A percentile compares a stretch with the other conserved stretches of the same genome.
phyloP scores from a whole-genome alignment of 2,888 invertebrate species.

The Nasonovia ribisnigri region DNA sequence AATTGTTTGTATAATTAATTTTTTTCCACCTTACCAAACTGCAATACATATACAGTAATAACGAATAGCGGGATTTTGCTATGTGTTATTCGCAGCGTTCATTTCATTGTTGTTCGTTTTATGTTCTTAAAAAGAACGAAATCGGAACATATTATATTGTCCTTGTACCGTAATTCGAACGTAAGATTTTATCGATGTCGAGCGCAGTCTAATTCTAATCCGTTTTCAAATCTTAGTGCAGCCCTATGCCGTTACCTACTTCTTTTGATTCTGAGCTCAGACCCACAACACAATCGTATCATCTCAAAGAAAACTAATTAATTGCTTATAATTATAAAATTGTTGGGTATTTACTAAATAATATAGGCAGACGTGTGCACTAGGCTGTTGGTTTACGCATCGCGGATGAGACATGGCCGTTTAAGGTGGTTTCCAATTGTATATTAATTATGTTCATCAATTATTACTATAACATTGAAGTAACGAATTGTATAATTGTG shows the following conservation, averaged over 20 bases:
- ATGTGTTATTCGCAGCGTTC: neutral
- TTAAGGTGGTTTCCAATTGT: neutral
- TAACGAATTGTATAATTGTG: neutral
- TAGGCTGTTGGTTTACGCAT: neutral
- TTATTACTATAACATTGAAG: neutral
- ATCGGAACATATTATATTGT: neutral
- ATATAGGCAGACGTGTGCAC: neutral
- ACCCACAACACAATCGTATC: neutral
- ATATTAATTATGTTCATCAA: neutral
- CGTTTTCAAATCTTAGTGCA: neutral
- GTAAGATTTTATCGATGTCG: neutral
- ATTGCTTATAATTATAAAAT: neutral
- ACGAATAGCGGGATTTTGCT: neutral
- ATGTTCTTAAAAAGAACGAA: neutral
- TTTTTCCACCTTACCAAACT: neutral
- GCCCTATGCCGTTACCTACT: neutral
- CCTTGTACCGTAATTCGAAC: neutral
- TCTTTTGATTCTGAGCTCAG: neutral
- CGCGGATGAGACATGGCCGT: neutral
- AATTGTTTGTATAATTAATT: neutral
- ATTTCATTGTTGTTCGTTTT: neutral
- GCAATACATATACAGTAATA: neutral
- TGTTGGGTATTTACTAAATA: neutral
- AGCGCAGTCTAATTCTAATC: neutral
- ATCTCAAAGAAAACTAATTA: neutral